Conservation (phyloP, 2,888 invertebrate species). For the Pimpla rufipes region DNA sequence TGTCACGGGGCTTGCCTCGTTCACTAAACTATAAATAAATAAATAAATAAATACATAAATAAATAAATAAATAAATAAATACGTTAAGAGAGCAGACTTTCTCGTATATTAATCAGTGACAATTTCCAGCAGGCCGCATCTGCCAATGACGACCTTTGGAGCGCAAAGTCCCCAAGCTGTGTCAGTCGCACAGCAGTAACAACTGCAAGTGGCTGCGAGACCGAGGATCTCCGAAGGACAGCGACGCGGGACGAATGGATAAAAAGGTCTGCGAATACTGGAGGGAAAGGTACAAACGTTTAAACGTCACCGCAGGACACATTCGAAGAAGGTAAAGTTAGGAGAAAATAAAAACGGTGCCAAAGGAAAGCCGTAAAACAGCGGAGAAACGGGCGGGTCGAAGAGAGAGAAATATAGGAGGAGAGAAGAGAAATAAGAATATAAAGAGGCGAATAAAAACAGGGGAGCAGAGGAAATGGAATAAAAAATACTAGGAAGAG, state of each 20-base stretch:
- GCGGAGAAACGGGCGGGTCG: neutral
- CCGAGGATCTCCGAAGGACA: constrained; percentile 41
- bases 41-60: too few relatives aligned
- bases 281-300: constrained; percentile 45
- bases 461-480: constrained; percentile 50
- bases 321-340: neutral
- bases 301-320: constrained; percentile 47
- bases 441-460: constrained; percentile 40
- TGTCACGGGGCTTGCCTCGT: too few relatives aligned
- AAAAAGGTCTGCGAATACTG: constrained; percentile 48
- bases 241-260: constrained; percentile 55
- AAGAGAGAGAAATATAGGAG: constrained; percentile 19
- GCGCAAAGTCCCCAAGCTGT: constrained; percentile 50
- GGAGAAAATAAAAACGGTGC: neutral
- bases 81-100: neutral
- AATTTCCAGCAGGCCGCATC: constrained; percentile 58
- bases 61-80: too few relatives aligned
- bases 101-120: constrained; percentile 52
- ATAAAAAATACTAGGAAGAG: constrained; percentile 56
- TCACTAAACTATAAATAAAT: too few relatives aligned
- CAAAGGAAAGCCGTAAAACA: neutral
- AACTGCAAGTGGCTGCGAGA: constrained; percentile 43
- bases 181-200: constrained; percentile 27
- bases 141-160: constrained; percentile 62
- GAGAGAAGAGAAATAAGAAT: constrained; percentile 6